Evolutionary conservation across 2,888 invertebrate genomes (phyloP), one percentile per base, ranked within the genome.

Genomic region (Cataglyphis altisquamis): DNA sequence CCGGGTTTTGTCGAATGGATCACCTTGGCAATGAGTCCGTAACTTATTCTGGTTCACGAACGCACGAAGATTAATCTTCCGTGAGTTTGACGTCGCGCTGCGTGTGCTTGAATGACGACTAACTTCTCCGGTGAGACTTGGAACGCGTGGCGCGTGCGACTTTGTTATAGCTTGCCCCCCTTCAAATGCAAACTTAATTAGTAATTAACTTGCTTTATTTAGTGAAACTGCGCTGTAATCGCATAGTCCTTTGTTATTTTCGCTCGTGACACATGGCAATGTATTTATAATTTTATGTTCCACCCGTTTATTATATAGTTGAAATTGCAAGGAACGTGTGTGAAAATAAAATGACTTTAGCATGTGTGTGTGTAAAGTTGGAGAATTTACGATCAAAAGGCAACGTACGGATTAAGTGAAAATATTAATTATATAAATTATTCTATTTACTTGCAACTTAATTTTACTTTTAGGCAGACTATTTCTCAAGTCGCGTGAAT

Each of bases 21-120:
- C 86, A 90, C 91, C 91, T 91, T 91, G 91, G 90, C 91, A 91
- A 87, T 91, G 91, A 90, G 87, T 91, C 86, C 83, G 62, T 72
- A 74, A 88, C 86, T 91, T 91, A 91, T 91, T 90, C 90, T 90
- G 87, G 90, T 88, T 85, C 86, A 57, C 45, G 83, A 60, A 83
- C 80, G 80, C 78, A 88, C 80, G 89, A 85, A 88, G 86, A 90
- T 89, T 90, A 89, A 90, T 90, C 86, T 83, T 84, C 77, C 86
- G 83, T 36, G 60, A 70, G 32, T 80, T 70, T 64, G 78, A 62
- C 78, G 45, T 70, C 36, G 70, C 21, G 29, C 55, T 21, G 39
- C 18, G 39, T 55, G 57, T 29, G 21, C 45, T 45, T 45, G 21
- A 67, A 60, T 25, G 68, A 36, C 41, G 29, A 15, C 25, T 39